phyloP scores from a whole-genome alignment of 1,140 invertebrate species.

The Holcopasites calliopsidis region DNA sequence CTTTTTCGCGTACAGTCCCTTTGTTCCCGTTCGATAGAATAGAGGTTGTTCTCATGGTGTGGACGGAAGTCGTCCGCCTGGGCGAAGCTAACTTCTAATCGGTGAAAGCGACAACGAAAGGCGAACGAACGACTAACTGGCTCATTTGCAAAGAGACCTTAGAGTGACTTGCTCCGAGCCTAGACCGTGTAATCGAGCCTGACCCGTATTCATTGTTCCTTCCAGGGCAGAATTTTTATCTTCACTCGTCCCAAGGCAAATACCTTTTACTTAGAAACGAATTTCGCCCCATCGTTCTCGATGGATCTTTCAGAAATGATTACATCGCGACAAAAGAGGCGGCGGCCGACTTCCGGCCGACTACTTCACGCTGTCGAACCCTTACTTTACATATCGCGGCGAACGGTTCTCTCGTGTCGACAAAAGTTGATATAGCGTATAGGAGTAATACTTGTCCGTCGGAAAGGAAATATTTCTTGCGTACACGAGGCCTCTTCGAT shows the following conservation, averaged over 20 bases:
- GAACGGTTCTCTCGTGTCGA: background rate
- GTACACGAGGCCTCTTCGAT: constrained; percentile 14
- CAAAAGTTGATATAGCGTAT: background rate
- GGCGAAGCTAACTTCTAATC: constrained; percentile 10
- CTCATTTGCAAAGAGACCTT: constrained; percentile 33
- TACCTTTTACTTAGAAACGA: too few species aligned
- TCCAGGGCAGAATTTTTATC: too few species aligned
- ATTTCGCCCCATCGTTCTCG: too few species aligned
- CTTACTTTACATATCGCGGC: background rate
- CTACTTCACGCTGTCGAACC: constrained; percentile 4
- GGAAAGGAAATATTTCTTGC: constrained; percentile 2
- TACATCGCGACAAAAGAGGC: constrained; percentile 21
- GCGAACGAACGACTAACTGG: constrained; percentile 36
- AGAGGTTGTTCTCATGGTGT: background rate
- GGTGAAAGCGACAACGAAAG: constrained; percentile 48
- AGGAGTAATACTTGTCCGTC: background rate
- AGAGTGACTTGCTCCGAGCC: background rate
- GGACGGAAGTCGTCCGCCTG: constrained; percentile 4
- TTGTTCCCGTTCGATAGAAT: background rate
- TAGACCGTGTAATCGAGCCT: background rate
- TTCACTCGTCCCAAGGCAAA: too few species aligned
- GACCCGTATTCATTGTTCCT: constrained; percentile 20
- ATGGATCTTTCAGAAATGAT: background rate
- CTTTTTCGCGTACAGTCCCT: background rate
- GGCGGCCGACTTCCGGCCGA: constrained; percentile 23